phyloP scores from a whole-genome alignment of 2,888 invertebrate species.

The Malachius bipustulatus region DNA sequence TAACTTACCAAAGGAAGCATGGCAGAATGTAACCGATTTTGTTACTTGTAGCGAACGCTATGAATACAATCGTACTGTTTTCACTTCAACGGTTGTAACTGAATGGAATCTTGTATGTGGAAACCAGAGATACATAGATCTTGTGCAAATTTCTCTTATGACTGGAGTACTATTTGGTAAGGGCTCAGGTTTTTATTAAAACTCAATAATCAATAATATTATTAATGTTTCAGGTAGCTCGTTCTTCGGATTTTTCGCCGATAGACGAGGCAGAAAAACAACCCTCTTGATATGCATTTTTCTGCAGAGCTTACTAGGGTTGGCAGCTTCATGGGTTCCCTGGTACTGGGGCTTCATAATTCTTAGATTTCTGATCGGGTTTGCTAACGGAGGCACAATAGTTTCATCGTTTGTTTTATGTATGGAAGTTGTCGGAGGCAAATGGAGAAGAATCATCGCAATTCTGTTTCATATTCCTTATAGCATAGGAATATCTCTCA shows the following conservation, averaged over 20 bases:
- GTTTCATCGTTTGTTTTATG: conserved; percentile 55
- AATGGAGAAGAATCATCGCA: conserved; percentile 48
- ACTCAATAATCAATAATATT: too few relatives aligned
- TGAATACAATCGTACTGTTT: conserved; percentile 46
- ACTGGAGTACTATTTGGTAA: conserved; percentile 47
- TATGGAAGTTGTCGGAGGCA: conserved; percentile 51
- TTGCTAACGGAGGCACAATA: conserved; percentile 50
- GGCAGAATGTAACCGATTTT: conserved; percentile 12
- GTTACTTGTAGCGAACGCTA: conserved; percentile 29
- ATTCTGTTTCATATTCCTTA: conserved; percentile 53
- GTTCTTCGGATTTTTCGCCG: conserved; percentile 47
- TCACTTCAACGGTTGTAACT: conserved; percentile 50
- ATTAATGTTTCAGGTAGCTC: conserved; percentile 39
- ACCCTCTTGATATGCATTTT: conserved; percentile 45
- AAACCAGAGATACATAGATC: conserved; percentile 43
- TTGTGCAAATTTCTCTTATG: conserved; percentile 51
- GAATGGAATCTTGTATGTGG: conserved; percentile 56
- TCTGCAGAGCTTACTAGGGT: conserved; percentile 43
- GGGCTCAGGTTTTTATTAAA: too few relatives aligned
- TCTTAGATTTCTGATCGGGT: conserved; percentile 44
- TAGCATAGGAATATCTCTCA: conserved; percentile 45
- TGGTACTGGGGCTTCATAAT: conserved; percentile 43
- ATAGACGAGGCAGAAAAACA: conserved; percentile 48
- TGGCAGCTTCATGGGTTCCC: conserved; percentile 42
- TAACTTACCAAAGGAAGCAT: too few relatives aligned